Evolutionary conservation across 2,113 vertebrate genomes (phyloP).

Genomic region (Chrysemys picta): DNA sequence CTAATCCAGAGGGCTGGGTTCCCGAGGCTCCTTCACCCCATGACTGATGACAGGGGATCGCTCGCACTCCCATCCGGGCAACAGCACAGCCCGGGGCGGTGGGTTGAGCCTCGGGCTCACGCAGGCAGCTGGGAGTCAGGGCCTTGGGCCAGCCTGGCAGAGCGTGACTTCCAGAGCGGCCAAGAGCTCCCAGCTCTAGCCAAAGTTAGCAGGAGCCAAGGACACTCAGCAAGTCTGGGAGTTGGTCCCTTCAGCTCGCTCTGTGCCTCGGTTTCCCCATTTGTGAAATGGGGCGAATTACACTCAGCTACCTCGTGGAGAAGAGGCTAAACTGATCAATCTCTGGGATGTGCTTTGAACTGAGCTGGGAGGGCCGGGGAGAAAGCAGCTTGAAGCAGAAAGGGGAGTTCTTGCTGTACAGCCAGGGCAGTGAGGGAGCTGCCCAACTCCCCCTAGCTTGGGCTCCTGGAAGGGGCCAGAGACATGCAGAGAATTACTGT

Average conservation of each 20-base stretch:
- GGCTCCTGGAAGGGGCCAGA: neutral
- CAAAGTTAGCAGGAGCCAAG: neutral
- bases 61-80: neutral
- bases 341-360: neutral
- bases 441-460: no score
- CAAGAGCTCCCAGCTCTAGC: neutral
- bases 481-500: neutral
- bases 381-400: neutral
- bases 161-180: rapidly evolving
- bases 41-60: neutral
- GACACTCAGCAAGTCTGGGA: no score
- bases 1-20: slow-evolving; percentile 48
- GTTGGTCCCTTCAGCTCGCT: rapidly evolving
- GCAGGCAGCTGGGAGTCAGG: neutral
- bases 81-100: neutral
- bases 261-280: neutral
- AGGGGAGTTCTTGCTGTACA: no score
- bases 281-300: neutral
- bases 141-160: neutral
- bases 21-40: neutral
- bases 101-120: neutral
- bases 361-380: neutral
- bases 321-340: no score
- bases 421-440: no score
- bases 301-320: neutral